phyloP scores from a whole-genome alignment of 35 echinoderm and acorn worm genomes.

The Heliocidaris erythrogramma region DNA sequence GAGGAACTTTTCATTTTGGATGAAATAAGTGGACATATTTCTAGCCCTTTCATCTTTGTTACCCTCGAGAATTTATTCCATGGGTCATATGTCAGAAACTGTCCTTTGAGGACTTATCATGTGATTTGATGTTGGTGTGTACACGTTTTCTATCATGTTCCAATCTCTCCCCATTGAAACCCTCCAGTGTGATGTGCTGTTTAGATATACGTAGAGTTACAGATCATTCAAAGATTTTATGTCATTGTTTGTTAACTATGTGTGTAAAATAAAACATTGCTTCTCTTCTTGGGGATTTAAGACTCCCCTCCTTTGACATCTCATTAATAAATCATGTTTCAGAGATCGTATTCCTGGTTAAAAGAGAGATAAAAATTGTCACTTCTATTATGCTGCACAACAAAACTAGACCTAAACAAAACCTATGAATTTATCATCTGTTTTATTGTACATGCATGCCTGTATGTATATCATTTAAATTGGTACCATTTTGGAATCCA shows the following conservation, averaged over 20 bases:
- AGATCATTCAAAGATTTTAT: not conserved
- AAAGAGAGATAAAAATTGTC: not conserved
- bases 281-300: too few relatives aligned
- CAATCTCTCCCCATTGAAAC: not conserved
- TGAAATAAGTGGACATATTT: too few relatives aligned
- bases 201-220: not conserved
- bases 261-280: not conserved
- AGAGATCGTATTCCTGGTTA: too few relatives aligned
- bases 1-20: too few relatives aligned
- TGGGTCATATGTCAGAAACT: not conserved
- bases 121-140: conserved; percentile 10
- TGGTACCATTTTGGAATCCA: not conserved
- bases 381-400: not conserved
- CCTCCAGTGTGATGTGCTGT: conserved; percentile 7
- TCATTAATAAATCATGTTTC: too few relatives aligned
- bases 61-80: too few relatives aligned
- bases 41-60: too few relatives aligned
- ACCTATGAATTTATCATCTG: not conserved
- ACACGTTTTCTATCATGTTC: not conserved
- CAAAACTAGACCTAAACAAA: too few relatives aligned
- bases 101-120: not conserved
- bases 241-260: not conserved
- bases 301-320: too few relatives aligned
- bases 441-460: not conserved
- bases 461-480: not conserved